Conservation (phyloP, 53 echinoderm and acorn worm species). For the Echinometra lucunter region DNA sequence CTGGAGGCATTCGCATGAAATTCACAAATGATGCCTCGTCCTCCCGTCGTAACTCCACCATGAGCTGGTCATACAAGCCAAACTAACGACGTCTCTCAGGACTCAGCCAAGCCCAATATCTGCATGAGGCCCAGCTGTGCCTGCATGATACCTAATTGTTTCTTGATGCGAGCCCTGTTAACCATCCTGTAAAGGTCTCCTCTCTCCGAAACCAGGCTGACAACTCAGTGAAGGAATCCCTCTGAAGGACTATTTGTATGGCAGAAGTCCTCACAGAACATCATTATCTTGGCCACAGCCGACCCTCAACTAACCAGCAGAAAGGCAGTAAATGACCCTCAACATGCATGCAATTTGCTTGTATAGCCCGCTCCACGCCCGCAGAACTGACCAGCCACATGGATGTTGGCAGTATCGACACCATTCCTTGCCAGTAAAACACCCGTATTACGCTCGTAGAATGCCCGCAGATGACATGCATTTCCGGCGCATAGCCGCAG, state of each 20-base stretch:
- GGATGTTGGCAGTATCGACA: too few relatives aligned
- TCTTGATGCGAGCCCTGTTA: constrained; percentile 60
- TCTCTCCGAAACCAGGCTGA: constrained; percentile 29
- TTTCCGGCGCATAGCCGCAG: too few relatives aligned
- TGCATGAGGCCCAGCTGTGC: background rate
- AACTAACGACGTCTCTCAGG: constrained; percentile 58
- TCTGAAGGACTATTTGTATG: constrained; percentile 44
- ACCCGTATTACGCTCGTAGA: too few relatives aligned
- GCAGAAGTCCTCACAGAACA: background rate
- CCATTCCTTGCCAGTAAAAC: too few relatives aligned
- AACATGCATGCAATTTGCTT: too few relatives aligned
- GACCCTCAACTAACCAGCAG: too few relatives aligned
- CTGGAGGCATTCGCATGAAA: constrained; percentile 73
- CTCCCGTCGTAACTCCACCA: constrained; percentile 69
- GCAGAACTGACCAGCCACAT: too few relatives aligned
- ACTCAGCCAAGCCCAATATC: background rate
- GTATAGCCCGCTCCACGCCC: too few relatives aligned
- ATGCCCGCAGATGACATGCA: too few relatives aligned
- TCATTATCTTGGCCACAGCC: too few relatives aligned
- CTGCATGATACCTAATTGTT: constrained; percentile 39
- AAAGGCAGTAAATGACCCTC: too few relatives aligned
- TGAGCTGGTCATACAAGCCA: constrained; percentile 73
- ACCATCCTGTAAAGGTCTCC: too few relatives aligned
- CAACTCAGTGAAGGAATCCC: constrained; percentile 43
- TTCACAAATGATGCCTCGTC: constrained; percentile 70